Evolutionary conservation across 2,888 invertebrate genomes (phyloP), one percentile per base, ranked within the genome.

Genomic region (Ferrisia virgata): DNA sequence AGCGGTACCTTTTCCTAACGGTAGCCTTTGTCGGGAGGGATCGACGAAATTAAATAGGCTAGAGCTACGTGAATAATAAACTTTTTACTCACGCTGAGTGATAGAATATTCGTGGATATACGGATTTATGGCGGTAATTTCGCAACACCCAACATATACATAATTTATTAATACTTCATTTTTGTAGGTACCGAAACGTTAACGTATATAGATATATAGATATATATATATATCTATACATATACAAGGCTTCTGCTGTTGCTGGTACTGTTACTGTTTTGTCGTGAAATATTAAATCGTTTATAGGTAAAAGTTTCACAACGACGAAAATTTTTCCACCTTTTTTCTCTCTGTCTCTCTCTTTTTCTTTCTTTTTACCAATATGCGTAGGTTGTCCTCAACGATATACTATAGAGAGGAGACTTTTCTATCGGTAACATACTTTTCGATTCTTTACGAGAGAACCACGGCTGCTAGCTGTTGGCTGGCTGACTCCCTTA

Each of bases 91-190:
- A 64, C 64, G 64, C 28, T 28, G 28, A 64, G 28, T 28, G 28
- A 64, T 64, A 64, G 13, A 64, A 64, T 64, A 64, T 64, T 64
- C 28, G 64, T 28, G 28, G 64, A 13, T 11, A 25, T 18, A n/a
- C 28, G 64, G 28, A 64, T 64, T 64, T 64, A 64, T 13, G 64
- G 28, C 28, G 64, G 64, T 64, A 64, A 64, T 64, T 64, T 64
- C 28, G 64, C 64, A 64, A 28, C 64, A 28, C 53, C 53, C 22
- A 53, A 22, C 53, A 53, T 53, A 53, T 53, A 64, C 28, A 64
- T 64, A 64, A 64, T 64, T 64, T 64, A 64, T 64, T 28, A 64
- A 64, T 28, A 64, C 28, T 64, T 64, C 64, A 64, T 64, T 64
- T 64, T 28, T 58, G 43, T 53, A 8, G 1, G 9, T 6, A 18